Conservation (phyloP, 2,113 vertebrate genomes). For the Macaca nemestrina region DNA sequence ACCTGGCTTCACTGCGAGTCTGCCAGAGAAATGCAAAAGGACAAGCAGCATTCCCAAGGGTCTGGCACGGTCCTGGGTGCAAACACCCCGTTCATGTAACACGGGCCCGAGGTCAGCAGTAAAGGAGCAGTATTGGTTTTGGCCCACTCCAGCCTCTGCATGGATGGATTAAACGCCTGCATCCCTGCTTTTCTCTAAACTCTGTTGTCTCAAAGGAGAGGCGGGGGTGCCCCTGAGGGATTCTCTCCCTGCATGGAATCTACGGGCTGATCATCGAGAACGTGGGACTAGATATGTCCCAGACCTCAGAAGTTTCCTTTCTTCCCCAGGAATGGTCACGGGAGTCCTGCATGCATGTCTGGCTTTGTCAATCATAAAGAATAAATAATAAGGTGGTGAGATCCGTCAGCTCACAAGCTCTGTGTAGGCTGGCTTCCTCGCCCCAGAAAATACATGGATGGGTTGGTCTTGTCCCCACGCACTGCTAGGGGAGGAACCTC, state of each 20-base stretch:
- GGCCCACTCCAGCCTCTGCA: constrained; percentile 48
- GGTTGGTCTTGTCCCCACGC: background rate
- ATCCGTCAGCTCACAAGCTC: background rate
- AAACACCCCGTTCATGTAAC: constrained; percentile 73
- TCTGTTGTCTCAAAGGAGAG: background rate
- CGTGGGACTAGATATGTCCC: rapidly evolving
- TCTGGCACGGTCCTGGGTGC: constrained; percentile 75
- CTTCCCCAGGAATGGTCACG: rapidly evolving
- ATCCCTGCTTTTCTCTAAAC: constrained; percentile 37
- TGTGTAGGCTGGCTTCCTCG: background rate
- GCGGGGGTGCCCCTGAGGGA: background rate
- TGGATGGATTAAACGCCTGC: constrained; percentile 45
- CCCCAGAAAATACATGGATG: too few relatives aligned
- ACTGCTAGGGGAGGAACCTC: background rate
- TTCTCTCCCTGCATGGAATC: rapidly evolving
- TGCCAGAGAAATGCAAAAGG: constrained; percentile 52
- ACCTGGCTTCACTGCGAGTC: constrained; percentile 69
- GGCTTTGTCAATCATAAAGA: background rate
- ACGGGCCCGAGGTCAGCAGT: constrained; percentile 62
- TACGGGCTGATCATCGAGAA: rapidly evolving
- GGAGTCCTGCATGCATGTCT: background rate
- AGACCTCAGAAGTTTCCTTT: too few relatives aligned
- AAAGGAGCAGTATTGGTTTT: constrained; percentile 76
- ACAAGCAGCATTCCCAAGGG: background rate
- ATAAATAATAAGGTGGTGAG: background rate